Evolutionary conservation across 2,888 invertebrate genomes (phyloP).

Genomic region (Stenotaenia linearis): DNA sequence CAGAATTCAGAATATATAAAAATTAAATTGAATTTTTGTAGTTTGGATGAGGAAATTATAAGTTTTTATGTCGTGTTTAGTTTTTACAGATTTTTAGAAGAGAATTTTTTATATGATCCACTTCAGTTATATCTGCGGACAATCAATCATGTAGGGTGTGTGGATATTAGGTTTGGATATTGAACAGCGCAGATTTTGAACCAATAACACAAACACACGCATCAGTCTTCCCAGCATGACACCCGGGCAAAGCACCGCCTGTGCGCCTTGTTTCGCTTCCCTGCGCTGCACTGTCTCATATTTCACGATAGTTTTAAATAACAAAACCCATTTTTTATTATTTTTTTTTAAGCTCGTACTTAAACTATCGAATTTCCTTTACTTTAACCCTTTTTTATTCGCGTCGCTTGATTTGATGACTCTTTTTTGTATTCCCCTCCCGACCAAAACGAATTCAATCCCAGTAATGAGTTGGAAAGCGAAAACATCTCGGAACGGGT

Average conservation of each 20-base stretch:
- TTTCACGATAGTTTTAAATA: neutral
- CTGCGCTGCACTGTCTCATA: neutral
- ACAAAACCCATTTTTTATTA: neutral
- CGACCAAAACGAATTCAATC: neutral
- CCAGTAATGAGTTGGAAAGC: constrained; percentile 6
- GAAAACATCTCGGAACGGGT: neutral
- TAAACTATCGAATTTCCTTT: neutral
- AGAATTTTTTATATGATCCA: neutral
- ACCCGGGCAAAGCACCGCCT: neutral
- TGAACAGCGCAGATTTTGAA: constrained; percentile 19
- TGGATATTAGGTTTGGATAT: constrained; percentile 19
- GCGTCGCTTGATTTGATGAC: neutral
- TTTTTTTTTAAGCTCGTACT: neutral
- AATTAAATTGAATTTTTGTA: neutral
- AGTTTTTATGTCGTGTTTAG: too few relatives aligned
- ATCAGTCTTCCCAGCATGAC: constrained; percentile 12
- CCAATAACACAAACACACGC: constrained; percentile 19
- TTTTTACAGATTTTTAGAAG: too few relatives aligned
- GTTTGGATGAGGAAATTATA: too few relatives aligned
- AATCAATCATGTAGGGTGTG: neutral
- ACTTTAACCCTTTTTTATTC: neutral
- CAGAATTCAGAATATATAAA: neutral
- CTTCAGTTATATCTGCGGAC: neutral
- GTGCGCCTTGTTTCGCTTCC: neutral
- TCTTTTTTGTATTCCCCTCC: neutral